Percentiles rank a stretch among this genome's conserved stretches.
Evolutionary conservation across 2,888 invertebrate species (phyloP).

Genomic region (Callinectes sapidus): DNA sequence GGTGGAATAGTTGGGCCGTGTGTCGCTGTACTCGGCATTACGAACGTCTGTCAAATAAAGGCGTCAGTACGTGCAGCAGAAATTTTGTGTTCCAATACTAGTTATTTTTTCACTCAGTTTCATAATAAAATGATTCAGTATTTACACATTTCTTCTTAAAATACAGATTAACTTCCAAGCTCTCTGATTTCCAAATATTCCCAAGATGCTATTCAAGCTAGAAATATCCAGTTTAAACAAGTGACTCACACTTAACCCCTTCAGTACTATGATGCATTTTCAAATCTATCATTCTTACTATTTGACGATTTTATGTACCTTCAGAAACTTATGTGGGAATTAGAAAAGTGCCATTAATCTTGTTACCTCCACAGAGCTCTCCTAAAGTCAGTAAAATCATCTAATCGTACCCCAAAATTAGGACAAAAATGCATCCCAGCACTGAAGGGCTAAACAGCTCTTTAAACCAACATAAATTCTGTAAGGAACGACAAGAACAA

Average conservation of each 20-base stretch:
- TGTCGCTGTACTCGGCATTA: conserved; percentile 65
- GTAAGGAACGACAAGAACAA: background rate
- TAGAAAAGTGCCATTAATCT: too few relatives aligned
- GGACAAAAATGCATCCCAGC: too few relatives aligned
- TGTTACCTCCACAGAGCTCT: too few relatives aligned
- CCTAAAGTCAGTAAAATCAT: too few relatives aligned
- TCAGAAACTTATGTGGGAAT: too few relatives aligned
- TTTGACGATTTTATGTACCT: too few relatives aligned
- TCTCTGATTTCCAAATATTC: background rate
- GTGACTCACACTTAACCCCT: too few relatives aligned
- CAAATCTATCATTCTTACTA: too few relatives aligned
- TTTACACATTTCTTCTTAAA: background rate
- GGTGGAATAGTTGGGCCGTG: conserved; percentile 83
- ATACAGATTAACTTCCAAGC: background rate
- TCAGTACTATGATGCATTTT: too few relatives aligned
- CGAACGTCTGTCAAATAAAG: conserved; percentile 57
- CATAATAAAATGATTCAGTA: background rate
- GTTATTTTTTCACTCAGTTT: background rate
- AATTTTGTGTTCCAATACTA: background rate
- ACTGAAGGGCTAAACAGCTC: too few relatives aligned
- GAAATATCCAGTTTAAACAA: background rate
- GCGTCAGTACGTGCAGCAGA: background rate
- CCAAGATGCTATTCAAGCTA: background rate
- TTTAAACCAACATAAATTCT: background rate
- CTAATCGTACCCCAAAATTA: too few relatives aligned